Percentiles rank a stretch among this genome's conserved stretches.
These are phyloP conservation scores for Fragum whitleyi DNA, from an alignment of 2,888 invertebrate species.

Conservation along the genomic window DNA sequence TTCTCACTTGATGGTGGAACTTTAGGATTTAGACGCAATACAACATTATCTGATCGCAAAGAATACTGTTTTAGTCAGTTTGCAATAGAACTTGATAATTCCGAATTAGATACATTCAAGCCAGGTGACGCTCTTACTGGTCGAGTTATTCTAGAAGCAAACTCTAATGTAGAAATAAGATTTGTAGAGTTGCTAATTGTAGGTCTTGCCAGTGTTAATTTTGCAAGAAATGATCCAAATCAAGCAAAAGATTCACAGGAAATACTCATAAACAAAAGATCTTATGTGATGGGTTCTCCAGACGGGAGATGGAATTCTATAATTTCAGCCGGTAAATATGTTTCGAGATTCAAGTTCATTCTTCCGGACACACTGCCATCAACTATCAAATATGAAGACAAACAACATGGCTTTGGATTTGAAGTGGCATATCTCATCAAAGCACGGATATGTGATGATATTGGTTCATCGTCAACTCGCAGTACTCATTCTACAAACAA, in stretches of 20 bases:
- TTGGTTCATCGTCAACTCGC: conserved; percentile 63
- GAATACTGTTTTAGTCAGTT: conserved; percentile 75
- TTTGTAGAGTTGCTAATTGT: conserved; percentile 79
- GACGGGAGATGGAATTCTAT: conserved; percentile 74
- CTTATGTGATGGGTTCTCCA: conserved; percentile 76
- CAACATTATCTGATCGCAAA: conserved; percentile 58
- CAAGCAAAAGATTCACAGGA: conserved; percentile 70
- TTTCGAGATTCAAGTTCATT: conserved; percentile 77
- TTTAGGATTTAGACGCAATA: conserved; percentile 57
- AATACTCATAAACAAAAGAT: conserved; percentile 77
- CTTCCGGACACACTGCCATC: conserved; percentile 79
- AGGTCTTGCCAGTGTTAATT: conserved; percentile 75
- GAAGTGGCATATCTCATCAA: conserved; percentile 77
- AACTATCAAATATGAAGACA: conserved; percentile 71
- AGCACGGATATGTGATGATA: conserved; percentile 79
- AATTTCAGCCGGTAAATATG: conserved; percentile 79
- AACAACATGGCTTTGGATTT: conserved; percentile 71
- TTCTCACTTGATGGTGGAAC: conserved; percentile 52
- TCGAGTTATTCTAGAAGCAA: conserved; percentile 77
- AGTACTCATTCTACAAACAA: conserved; percentile 67
- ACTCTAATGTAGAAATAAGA: conserved; percentile 73
- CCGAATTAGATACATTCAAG: conserved; percentile 68
- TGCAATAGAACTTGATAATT: conserved; percentile 77
- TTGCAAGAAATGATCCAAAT: conserved; percentile 66
- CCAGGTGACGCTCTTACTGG: conserved; percentile 80